Evolutionary conservation across 92 coral and sea anemone species (phyloP).

Genomic region (Porites divaricata): DNA sequence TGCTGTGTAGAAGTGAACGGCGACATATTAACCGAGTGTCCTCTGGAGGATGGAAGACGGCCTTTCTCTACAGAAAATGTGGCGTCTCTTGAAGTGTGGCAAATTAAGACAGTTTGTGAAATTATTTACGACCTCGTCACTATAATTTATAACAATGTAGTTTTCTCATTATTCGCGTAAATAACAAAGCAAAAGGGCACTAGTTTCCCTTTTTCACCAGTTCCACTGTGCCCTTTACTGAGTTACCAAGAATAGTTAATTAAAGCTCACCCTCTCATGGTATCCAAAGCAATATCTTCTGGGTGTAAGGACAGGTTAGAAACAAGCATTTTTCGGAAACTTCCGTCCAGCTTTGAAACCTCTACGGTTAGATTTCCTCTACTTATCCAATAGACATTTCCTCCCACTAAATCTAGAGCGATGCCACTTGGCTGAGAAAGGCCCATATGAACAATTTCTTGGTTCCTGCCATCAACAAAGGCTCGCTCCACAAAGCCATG

Average conservation of each 20-base stretch:
- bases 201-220: not conserved
- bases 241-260: not conserved
- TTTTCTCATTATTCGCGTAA: too few species aligned
- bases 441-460: constrained; percentile 39
- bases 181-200: too few species aligned
- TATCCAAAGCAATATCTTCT: constrained; percentile 67
- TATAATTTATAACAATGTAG: too few species aligned
- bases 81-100: too few species aligned
- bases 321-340: constrained; percentile 52
- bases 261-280: constrained; percentile 56
- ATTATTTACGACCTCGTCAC: too few species aligned
- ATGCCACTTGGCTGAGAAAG: constrained; percentile 62
- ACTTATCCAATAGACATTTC: constrained; percentile 76
- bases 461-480: constrained; percentile 60
- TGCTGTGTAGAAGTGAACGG: too few species aligned
- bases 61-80: too few species aligned
- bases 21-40: too few species aligned
- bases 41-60: too few species aligned
- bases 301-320: constrained; percentile 41
- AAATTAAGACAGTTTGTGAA: too few species aligned
- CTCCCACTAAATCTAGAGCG: constrained; percentile 69
- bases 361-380: constrained; percentile 48
- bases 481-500: constrained; percentile 63
- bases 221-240: too few species aligned
- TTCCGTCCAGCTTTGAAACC: constrained; percentile 67